These are phyloP conservation scores for Drosophila meridionalis DNA, from an alignment of 2,888 invertebrate species.

Conservation along the genomic window DNA sequence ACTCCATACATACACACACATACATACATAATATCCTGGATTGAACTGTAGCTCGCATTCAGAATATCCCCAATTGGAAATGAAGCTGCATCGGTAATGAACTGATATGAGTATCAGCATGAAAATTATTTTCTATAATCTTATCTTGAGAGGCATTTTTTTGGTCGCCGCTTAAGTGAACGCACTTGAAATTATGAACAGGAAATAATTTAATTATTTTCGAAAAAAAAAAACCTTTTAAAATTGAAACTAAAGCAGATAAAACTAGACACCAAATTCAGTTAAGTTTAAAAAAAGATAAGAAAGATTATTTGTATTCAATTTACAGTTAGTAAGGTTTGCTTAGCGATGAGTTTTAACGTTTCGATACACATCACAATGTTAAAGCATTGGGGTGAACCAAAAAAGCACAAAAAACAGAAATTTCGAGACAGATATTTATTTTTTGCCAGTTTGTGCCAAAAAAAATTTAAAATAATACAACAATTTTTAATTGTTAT, in stretches of 20 bases:
- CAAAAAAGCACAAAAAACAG: neutral
- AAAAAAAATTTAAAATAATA: neutral
- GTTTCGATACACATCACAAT: neutral
- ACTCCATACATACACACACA: slow-evolving; percentile 11
- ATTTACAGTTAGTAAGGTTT: neutral
- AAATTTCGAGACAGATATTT: neutral
- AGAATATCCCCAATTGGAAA: slow-evolving; percentile 11
- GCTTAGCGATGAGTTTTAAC: neutral
- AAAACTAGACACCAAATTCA: neutral
- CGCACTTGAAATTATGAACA: slow-evolving; percentile 11
- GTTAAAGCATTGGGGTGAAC: neutral
- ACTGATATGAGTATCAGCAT: slow-evolving; percentile 11
- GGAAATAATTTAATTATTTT: slow-evolving; percentile 18
- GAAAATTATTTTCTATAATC: slow-evolving; percentile 1
- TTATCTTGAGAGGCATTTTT: slow-evolving; percentile 10
- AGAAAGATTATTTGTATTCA: neutral
- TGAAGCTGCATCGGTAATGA: neutral
- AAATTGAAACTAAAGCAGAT: neutral
- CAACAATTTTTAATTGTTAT: neutral
- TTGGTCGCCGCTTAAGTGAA: neutral
- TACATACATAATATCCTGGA: slow-evolving; percentile 19
- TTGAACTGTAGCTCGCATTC: slow-evolving; percentile 20
- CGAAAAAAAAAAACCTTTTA: neutral
- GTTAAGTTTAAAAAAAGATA: neutral
- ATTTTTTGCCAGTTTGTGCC: neutral